A percentile compares a stretch with the other conserved stretches of the same genome.
phyloP scores from a whole-genome alignment of 2,797 vertebrate species.

The Sebastes hopkinsi region DNA sequence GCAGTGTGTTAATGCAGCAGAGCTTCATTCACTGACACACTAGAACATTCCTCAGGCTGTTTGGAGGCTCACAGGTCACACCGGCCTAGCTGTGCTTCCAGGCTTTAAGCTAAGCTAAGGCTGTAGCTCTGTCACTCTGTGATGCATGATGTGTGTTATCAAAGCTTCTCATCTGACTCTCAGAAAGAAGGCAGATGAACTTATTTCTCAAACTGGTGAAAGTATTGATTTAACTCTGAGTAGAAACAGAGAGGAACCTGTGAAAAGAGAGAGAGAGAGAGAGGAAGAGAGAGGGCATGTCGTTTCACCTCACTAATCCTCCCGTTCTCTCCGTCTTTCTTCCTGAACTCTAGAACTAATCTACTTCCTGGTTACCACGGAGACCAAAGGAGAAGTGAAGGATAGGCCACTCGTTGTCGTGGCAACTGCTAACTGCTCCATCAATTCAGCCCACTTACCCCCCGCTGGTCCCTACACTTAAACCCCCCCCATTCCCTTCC shows the following conservation, averaged over 20 bases:
- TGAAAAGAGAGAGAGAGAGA: neutral
- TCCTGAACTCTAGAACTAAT: conserved; percentile 62
- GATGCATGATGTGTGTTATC: no score
- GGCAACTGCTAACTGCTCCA: conserved; percentile 74
- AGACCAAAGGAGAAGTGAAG: conserved; percentile 65
- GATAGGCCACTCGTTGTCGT: conserved; percentile 74
- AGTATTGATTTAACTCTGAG: no score
- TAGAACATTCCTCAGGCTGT: conserved; percentile 64
- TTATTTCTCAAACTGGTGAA: no score
- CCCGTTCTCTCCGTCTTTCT: conserved; percentile 56
- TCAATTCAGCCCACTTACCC: conserved; percentile 59
- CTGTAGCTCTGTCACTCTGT: no score
- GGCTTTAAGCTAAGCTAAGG: no score
- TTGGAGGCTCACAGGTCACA: conserved; percentile 24
- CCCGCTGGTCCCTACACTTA: conserved; percentile 12
- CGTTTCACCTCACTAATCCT: conserved; percentile 54
- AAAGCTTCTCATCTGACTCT: no score
- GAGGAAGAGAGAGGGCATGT: conserved; percentile 1
- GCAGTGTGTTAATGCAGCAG: conserved; percentile 66
- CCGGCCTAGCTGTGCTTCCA: no score
- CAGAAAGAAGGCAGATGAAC: no score
- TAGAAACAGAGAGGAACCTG: no score
- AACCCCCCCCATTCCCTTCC: no score
- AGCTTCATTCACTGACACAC: conserved; percentile 77
- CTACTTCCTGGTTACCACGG: conserved; percentile 73